A percentile compares a stretch with the other conserved stretches of the same genome.
Evolutionary conservation across 2,113 vertebrate species (phyloP).

Genomic region (Gallinago paraguaiae): DNA sequence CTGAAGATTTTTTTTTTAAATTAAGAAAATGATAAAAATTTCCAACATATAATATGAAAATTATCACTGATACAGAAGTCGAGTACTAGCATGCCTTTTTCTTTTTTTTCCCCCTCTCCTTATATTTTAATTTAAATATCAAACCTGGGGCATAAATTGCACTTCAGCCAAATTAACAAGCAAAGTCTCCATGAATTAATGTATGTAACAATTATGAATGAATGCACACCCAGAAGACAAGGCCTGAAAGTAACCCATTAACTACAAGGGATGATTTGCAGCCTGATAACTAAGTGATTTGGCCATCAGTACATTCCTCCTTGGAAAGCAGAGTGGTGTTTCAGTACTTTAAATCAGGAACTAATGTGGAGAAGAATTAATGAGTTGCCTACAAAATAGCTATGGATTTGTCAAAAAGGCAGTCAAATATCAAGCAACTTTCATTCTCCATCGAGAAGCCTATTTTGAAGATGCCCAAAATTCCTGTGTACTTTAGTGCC

Average conservation of each 20-base stretch:
- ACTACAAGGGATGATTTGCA: not conserved
- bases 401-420: not conserved
- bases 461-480: not conserved
- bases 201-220: not conserved
- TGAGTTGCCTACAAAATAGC: not conserved
- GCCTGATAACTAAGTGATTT: not conserved
- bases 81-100: not conserved
- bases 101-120: fast-evolving
- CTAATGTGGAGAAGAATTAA: not conserved
- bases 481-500: not conserved
- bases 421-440: not conserved
- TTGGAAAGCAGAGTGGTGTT: not conserved
- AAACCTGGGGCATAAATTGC: not conserved
- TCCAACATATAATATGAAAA: not conserved
- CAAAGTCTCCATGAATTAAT: not conserved
- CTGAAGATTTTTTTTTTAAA: not conserved
- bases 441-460: not conserved
- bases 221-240: not conserved
- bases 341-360: not conserved
- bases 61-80: not conserved
- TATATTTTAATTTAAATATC: not conserved
- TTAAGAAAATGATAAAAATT: not conserved
- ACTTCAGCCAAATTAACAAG: not conserved
- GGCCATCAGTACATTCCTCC: not conserved
- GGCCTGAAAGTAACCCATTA: not conserved